phyloP scores from a whole-genome alignment of 1,140 invertebrate genomes.

The Brachionus sp. region DNA sequence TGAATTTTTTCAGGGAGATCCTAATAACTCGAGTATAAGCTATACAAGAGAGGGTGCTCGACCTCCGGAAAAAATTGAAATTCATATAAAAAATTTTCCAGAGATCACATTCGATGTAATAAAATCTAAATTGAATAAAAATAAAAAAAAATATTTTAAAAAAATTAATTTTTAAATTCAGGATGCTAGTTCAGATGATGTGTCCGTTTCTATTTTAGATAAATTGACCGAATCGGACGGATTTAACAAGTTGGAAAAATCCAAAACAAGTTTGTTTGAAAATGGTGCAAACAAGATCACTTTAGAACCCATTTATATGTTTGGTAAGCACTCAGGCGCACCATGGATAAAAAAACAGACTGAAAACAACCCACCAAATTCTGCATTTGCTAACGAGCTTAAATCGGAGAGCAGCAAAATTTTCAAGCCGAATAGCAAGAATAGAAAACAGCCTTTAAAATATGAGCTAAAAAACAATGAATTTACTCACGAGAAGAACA shows the following conservation, averaged over 20 bases:
- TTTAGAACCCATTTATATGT: slow-evolving; percentile 26
- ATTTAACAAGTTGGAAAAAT: background rate
- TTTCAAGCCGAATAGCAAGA: background rate
- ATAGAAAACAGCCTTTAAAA: background rate
- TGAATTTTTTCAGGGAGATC: background rate
- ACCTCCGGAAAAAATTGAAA: slow-evolving; percentile 20
- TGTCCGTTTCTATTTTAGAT: background rate
- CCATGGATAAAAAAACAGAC: background rate
- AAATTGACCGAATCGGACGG: background rate
- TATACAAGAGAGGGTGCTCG: background rate
- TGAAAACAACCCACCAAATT: background rate
- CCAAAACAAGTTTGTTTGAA: background rate
- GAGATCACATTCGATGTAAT: slow-evolving; percentile 10
- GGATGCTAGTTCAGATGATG: background rate
- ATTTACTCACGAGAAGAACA: background rate
- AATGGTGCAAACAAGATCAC: background rate
- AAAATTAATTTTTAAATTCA: background rate
- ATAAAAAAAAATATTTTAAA: background rate
- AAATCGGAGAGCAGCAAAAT: background rate
- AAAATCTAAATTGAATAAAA: background rate
- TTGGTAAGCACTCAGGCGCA: background rate
- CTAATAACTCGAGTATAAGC: background rate
- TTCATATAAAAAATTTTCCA: slow-evolving; percentile 41
- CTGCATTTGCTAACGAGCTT: background rate
- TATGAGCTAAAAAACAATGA: background rate